Evolutionary conservation across 2,888 invertebrate species (phyloP), one percentile per base, ranked within the genome.

Genomic region (Saturnia japonica): DNA sequence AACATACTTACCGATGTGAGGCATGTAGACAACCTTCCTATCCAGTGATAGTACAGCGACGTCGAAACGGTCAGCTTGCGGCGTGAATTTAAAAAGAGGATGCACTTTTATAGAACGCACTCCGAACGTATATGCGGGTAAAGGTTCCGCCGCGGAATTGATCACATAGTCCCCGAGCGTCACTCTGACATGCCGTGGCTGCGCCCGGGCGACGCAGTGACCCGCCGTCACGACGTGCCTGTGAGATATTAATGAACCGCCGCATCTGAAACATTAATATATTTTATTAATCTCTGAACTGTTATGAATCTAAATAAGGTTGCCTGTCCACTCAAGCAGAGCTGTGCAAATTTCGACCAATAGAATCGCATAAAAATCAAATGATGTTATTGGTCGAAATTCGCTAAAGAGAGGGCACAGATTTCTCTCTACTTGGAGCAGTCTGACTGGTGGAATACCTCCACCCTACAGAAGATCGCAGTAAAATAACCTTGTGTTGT

Each of bases 201-300:
- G 96, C 67, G 98, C 98, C 80, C 98, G 96, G 69, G 98, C 98
- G 42, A 98, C 98, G 88, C 98, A 99, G 88, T 98, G 98, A 0
- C 98, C 98, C 7, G 98, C 98, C 3, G 98, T 98, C 71, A 98
- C 98, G 14, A 99, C 98, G 90, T 98, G 98, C 71, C 97, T 96
- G 42, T 98, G 95, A 78, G 98, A 98, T 79, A 98, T 97, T 75
- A 98, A 93, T 0, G 98, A 98, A 42, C 98, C 98, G 60, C 98
- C 98, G 85, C 98, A 98, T 88, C 98, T 97, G 93, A 69, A 91
- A 88, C 1, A 54, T 54, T 54, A 9, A 54, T 11, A n/a, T 11
- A 22, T 54, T 22, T 22, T 11, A 54, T 54, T 54, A 22, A 54
- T 54, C 19, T 47, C 7, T 47, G 45, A 47, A 16, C 45, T 1